Evolutionary conservation across 2,113 vertebrate species (phyloP), one percentile per base, ranked within the genome.

Genomic region (Mormyrus iriodes): DNA sequence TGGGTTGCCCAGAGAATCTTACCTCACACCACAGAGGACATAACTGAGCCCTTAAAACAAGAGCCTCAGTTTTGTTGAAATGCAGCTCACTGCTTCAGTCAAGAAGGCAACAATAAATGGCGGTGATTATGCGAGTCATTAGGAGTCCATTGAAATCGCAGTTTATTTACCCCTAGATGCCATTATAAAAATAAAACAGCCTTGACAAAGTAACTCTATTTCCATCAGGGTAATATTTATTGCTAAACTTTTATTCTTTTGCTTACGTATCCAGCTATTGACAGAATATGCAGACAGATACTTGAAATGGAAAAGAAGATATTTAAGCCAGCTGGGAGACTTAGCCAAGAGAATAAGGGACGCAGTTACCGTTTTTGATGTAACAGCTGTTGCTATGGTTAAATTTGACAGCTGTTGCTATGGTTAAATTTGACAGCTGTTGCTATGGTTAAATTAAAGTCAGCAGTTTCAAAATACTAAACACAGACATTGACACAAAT

Each of bases 161-260:
- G 24, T 85, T 46, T 51, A 27, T 27, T 84, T 49, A 85, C 24
- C 83, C 44, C 13, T 85, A 49, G 31, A 83, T 89, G 21, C 21
- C 52, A 83, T 58, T 58, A 24, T 3, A 76, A 39, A 31, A 83
- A 53, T 52, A 53, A 76, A 51, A 35, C 4, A 88, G 27, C 21
- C 6, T 83, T 51, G 42, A 83, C 35, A 83, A 55, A 52, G 76
- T 21, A 44, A 39, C 69, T 53, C 52, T 83, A 49, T 84, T 31
- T 82, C 76, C 35, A 84, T 9, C 69, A 76, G 31, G 79, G 88
- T 83, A 49, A 44, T 35, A 42, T 89, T 89, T 89, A 35, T 44
- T n/a, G 24, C 76, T 82, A 21, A 76, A 15, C 35, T 76, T 76
- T 35, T 35, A 76, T 65, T 65, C 61, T 76, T 76, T 76, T 76